Evolutionary conservation across 1,140 invertebrate genomes (phyloP), one percentile per base, ranked within the genome.

Genomic region (Campoletis sonorensis): DNA sequence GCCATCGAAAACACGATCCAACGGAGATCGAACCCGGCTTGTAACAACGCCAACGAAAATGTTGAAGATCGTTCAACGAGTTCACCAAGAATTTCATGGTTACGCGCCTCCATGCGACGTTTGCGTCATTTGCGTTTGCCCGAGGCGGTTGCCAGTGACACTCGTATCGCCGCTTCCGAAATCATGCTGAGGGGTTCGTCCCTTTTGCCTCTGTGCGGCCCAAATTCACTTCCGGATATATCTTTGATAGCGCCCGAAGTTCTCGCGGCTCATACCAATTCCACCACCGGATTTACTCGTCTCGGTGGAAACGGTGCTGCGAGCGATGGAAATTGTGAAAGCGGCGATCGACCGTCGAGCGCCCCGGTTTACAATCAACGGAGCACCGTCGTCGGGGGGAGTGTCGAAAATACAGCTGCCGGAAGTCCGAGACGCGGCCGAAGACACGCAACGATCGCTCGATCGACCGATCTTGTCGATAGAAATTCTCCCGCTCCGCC

Each of bases 101-200:
- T 92, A 45, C 87, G 91, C n/a, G 89, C 90, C 1, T 91, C 91
- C 13, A 92, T 91, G 91, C 88, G 90, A 21, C 88, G 90, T 13
- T 80, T 92, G 30, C 89, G 90, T 71, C 90, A 91, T 49, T 81
- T 92, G 61, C 88, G 90, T 51, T 78, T 91, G 54, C 89, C 90
- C 1, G 90, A 90, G 7, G 85, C 86, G 15, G 90, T 89, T 7
- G 85, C 86, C 15, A 68, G 81, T 21, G 79, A 79, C 26, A 21
- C 21, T 8, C 64, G 11, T 11, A 26, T 30, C 15, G 26, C 45
- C 15, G 54, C 51, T n/a, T 58, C 33, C 1, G 51, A 18, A 5
- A 18, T 75, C 0, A 54, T 80, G 1, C 72, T 78, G 10, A 85
- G 87, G 10, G 23, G 23, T 7, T 23, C 21, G 27, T 26, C 61